Base-by-base conservation (phyloP, 2,113 vertebrate genomes). In the Piaya cayana region DNA sequence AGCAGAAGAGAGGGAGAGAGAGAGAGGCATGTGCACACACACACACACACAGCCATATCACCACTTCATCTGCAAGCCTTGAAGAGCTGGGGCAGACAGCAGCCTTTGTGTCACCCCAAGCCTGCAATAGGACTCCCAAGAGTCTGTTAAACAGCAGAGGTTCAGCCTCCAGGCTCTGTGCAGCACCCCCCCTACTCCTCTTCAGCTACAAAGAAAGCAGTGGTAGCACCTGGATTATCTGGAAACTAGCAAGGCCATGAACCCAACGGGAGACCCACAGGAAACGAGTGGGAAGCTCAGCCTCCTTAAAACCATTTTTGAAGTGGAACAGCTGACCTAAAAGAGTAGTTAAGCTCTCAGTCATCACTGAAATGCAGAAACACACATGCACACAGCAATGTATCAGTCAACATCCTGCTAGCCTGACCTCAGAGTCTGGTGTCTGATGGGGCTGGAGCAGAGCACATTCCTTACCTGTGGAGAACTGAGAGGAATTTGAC, bases 221-320 rank as follows among this genome's bases (percentile, higher is more conserved):
- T 7, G 3, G 21, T 15, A 4, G 43, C 64, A 58, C 32, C 23
- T 39, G 4, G 3, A 76, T n/a, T 62, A 76, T 29, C 65, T 81
- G 82, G 81, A 58, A 86, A 68, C 47, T 59, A 34, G 22, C 0
- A 23, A 88, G 86, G 72, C 91, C 82, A 93, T 0, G 0, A 90
- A 92, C 50, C 17, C 2, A 0, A 92, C 37, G 49, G 17, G 84
- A 68, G 65, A 65, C 88, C 88, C n/a, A 36, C 87, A 93, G 82
- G 85, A 91, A 94, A 85, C n/a, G 75, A 93, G 55, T 7, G 55
- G 79, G 95, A 93, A 90, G 71, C 82, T 92, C 79, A 92, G 50
- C 36, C 75, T 82, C 92, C 72, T 80, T 36, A 21, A 86, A 95
- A 84, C 58, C 62, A 45, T 84, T 86, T 56, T 91, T 60, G 82